Evolutionary conservation across 2,113 vertebrate genomes (phyloP), one percentile per base, ranked within the genome.

Genomic region (Ictalurus furcatus): DNA sequence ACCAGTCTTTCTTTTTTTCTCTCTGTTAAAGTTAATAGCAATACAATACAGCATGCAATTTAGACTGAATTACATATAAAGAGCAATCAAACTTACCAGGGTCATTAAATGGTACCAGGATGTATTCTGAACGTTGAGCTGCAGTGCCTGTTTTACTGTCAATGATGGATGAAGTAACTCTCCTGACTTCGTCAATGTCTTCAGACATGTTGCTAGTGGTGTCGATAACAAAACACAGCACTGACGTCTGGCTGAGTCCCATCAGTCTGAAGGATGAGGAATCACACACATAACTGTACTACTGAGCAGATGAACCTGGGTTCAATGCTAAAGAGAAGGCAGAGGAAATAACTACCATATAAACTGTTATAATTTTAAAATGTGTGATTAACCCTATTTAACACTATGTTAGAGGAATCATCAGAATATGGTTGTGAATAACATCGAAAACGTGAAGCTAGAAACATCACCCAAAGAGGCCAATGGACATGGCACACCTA

Each of bases 101-200:
- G 74, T 96, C 95, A 28, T 89, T 94, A 90, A 96, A 95, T 0
- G 94, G 91, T 6, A 95, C 92, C 11, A 95, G 92, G 69, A 95
- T 92, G 87, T 94, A 95, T 58, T 85, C n/a, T 0, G 92, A 92
- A 1, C 93, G 94, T 48, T 92, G 88, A 0, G 91, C 48, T 0
- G 80, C 71, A 23, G 90, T 93, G 85, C 90, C 93, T 40, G 78
- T 89, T 28, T 89, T 23, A 11, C 25, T 90, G 90, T 92, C 37
- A 28, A 95, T 93, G 48, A 95, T 93, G 9, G 40, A 61, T 5
- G 89, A 63, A 0, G 92, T 89, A 25, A 93, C 91, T 0, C 0
- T 2, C 54, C 4, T 91, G 85, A 94, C 94, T 0, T 85, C 84
- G 0, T 44, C 88, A 0, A 95, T 94, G 63, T 93, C 92, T 6